Evolutionary conservation across 2,888 invertebrate genomes (phyloP), one percentile per base, ranked within the genome.

Genomic region (Drosophila hamatofila): DNA sequence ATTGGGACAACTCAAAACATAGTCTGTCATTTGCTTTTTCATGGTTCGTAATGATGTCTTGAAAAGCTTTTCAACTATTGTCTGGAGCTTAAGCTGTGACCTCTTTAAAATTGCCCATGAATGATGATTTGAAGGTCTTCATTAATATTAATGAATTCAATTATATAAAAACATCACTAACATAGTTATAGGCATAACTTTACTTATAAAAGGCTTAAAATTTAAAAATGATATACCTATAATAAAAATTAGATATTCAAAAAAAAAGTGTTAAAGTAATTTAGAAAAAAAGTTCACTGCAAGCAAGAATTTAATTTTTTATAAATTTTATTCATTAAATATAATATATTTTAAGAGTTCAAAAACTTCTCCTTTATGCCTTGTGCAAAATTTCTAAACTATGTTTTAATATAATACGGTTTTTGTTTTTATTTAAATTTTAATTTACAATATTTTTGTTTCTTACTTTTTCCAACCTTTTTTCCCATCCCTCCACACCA

Each of bases 371-470:
- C 18, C 52, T 57, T 46, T 35, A 33, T 55, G 44, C 33, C 30
- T 56, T 65, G 65, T 44, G 52, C 11, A 18, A 49, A 21, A 39
- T 5, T n/a, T 23, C n/a, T 11, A 25, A 2, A 21, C 4, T 16
- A 25, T 42, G 60, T 52, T 59, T 72, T 68, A 52, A 59, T 42
- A 56, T 49, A 4, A 57, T 52, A 44, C 42, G 82, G 86, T 66
- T 82, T 76, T 37, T 79, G 79, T 82, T 80, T 81, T 79, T 72
- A 76, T 78, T 82, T 78, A 75, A 74, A 76, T 81, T 88, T 86
- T 84, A 76, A 80, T 83, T 90, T 86, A 74, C 44, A 69, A 56
- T 62, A 70, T 78, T 74, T 72, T 85, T 79, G 79, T 78, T 81
- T 86, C 69, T 85, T 88, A 83, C 79, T 75, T 81, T 83, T 82